These are phyloP conservation scores for Rhagoletis pomonella DNA, from an alignment of 1,140 invertebrate genomes.

Conservation along the genomic window DNA sequence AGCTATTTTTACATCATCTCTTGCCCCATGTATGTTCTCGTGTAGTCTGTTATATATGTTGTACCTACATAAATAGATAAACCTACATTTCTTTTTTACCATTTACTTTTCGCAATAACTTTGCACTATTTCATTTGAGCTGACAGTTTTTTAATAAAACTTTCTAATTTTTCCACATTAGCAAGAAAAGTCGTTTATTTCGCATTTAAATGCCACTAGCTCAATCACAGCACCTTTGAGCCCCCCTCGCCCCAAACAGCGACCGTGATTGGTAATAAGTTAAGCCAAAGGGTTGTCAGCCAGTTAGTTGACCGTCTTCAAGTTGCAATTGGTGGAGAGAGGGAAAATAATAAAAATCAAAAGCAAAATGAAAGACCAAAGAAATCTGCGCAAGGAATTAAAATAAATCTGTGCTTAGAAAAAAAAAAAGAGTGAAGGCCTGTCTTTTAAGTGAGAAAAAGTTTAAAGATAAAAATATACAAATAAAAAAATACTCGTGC, in stretches of 20 bases:
- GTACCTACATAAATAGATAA: too few relatives aligned
- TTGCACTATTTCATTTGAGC: background rate
- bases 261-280: background rate
- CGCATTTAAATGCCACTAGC: conserved; percentile 26
- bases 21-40: background rate
- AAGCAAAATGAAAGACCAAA: conserved; percentile 6
- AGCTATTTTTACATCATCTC: background rate
- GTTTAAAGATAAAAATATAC: background rate
- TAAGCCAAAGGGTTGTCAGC: conserved; percentile 34
- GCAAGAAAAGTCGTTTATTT: conserved; percentile 27
- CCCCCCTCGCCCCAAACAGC: background rate
- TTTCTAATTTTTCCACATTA: conserved; percentile 37
- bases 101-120: background rate
- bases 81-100: background rate
- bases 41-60: background rate
- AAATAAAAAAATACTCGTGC: background rate
- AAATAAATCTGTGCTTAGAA: background rate
- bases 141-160: conserved; percentile 33
- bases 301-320: conserved; percentile 11
- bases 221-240: conserved; percentile 22
- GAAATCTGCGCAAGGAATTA: background rate
- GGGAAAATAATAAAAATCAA: background rate
- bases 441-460: background rate
- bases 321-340: background rate
- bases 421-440: background rate